Evolutionary conservation across 2,797 vertebrate genomes (phyloP), one percentile per base, ranked within the genome.

Genomic region (Dicrostonyx torquatus): DNA sequence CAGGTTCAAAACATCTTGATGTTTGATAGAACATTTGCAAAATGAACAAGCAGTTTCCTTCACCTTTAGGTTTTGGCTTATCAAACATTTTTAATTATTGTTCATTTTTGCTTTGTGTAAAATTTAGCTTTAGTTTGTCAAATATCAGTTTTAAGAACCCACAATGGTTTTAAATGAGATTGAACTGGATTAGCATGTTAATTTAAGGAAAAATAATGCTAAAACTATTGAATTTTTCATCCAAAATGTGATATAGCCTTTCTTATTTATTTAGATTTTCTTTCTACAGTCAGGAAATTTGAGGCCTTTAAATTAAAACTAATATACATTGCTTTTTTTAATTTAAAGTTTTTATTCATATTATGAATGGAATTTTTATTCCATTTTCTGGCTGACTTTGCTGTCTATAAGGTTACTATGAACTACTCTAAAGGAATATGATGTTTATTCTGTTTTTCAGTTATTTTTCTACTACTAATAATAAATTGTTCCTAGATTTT

Each of bases 241-340:
- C 26, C 20, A 91, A 64, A 64, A 94, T 62, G 80, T 89, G 14
- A 73, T 24, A 10, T 80, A 17, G n/a, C 6, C 20, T 88, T 72
- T 34, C 9, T 91, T 90, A 87, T 85, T 96, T 95, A 87, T 53
- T 95, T 84, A 34, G 26, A 90, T 94, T 60, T 91, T 93, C n/a
- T 89, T 87, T 89, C 88, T 40, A 53, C 10, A 31, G 66, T 76
- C 77, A 89, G 24, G 72, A 88, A 72, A 88, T 88, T 93, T 95
- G 31, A 40, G 80, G 73, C 11, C 26, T 91, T 86, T 34, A 34
- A 70, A 75, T 34, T 18, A 58, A 83, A 85, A 80, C 40, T 73
- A 43, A 60, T 87, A 34, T 85, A 24, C 5, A 20, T 89, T 92
- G 5, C 88, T 94, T 79, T 95, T 89, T 31, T 22, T 58, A 66